Percentiles rank a stretch among this genome's conserved stretches.
Conservation (phyloP, 1,140 invertebrate genomes). For the Papilio polyxenes region DNA sequence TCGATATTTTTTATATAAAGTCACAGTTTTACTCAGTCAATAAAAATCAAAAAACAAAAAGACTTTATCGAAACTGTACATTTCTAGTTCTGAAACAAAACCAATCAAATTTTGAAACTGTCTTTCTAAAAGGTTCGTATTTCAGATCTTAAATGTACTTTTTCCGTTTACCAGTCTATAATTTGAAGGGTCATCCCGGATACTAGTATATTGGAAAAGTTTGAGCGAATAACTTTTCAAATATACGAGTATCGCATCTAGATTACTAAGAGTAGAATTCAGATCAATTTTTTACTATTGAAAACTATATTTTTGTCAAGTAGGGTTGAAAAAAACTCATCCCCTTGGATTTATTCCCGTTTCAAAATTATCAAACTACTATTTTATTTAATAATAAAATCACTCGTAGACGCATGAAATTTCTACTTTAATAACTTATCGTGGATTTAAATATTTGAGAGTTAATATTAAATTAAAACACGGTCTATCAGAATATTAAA, state of each 20-base stretch:
- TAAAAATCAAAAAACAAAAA: not conserved
- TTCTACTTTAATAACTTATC: too few species aligned
- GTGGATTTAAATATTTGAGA: too few species aligned
- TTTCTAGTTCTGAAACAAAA: constrained; percentile 1
- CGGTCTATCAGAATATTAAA: too few species aligned
- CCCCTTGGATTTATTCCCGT: too few species aligned
- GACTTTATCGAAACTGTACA: not conserved
- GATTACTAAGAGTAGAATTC: not conserved
- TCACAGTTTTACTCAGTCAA: too few species aligned
- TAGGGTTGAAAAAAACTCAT: not conserved
- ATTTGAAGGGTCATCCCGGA: not conserved
- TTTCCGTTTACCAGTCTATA: not conserved
- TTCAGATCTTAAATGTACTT: not conserved
- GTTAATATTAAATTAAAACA: too few species aligned
- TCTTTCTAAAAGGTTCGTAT: constrained; percentile 1
- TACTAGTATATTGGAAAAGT: constrained; percentile 21
- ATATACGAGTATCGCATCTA: not conserved
- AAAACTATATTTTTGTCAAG: not conserved
- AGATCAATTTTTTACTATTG: too few species aligned
- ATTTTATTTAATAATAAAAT: too few species aligned
- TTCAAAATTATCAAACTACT: too few species aligned
- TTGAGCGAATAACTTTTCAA: constrained; percentile 20
- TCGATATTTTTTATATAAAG: too few species aligned
- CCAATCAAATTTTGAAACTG: not conserved
- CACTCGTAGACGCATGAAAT: too few species aligned